Percentiles rank a stretch among this genome's conserved stretches.
Evolutionary conservation across 1,140 invertebrate species (phyloP).

Genomic region (Mercenaria mercenaria): DNA sequence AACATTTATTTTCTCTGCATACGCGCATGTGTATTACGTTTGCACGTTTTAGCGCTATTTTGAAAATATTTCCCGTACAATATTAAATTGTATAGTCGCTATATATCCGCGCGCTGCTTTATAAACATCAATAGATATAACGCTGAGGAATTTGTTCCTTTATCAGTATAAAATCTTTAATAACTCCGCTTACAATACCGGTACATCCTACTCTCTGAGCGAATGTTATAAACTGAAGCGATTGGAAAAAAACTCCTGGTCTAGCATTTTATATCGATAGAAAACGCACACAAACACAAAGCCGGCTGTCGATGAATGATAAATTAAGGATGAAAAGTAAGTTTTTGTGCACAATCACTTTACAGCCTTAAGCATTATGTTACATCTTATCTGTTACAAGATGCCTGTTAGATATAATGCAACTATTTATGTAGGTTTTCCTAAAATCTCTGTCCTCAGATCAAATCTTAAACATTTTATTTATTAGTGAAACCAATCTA

Average conservation of each 20-base stretch:
- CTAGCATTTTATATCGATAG: not conserved
- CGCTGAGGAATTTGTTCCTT: not conserved
- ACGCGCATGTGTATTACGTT: not conserved
- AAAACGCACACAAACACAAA: not conserved
- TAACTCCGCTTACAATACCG: not conserved
- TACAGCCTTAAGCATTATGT: not conserved
- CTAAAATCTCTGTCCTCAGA: not conserved
- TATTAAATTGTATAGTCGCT: too few relatives aligned
- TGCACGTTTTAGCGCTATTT: not conserved
- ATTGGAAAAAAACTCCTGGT: conserved; percentile 7
- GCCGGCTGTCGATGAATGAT: not conserved
- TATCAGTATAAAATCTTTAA: conserved; percentile 4
- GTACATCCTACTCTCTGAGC: not conserved
- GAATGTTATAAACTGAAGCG: not conserved
- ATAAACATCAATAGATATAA: not conserved
- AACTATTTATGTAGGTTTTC: not conserved
- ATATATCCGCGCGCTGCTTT: not conserved
- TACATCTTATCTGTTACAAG: not conserved
- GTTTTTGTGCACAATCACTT: not conserved
- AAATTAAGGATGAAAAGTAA: not conserved
- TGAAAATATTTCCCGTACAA: not conserved
- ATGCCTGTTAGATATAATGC: not conserved
- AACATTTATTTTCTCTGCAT: not conserved
- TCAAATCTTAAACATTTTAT: not conserved
- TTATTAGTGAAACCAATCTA: not conserved